These are phyloP conservation scores for Philhelius pedissequus DNA, from an alignment of 2,888 invertebrate genomes.

Conservation along the genomic window DNA sequence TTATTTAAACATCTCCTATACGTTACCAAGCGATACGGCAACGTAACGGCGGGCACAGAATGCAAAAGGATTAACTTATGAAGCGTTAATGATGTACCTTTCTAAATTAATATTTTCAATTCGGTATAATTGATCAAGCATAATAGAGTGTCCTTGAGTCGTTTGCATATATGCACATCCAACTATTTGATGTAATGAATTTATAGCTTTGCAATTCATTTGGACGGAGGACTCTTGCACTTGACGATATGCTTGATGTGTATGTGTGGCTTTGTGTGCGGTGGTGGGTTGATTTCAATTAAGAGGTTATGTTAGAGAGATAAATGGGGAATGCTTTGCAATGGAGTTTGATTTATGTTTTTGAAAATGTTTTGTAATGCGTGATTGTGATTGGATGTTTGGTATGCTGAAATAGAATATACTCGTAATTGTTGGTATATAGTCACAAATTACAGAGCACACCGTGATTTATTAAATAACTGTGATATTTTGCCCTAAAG, in stretches of 20 bases:
- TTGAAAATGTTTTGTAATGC: neutral
- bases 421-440: no score
- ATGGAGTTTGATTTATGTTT: slow-evolving; percentile 40
- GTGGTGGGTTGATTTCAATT: slow-evolving; percentile 25
- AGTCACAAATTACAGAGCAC: no score
- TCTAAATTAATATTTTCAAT: slow-evolving; percentile 36
- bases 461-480: no score
- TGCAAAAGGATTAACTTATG: neutral
- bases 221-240: slow-evolving; percentile 7
- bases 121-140: slow-evolving; percentile 44
- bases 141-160: slow-evolving; percentile 54
- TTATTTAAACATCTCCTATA: neutral
- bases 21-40: neutral
- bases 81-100: neutral
- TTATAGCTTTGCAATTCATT: slow-evolving; percentile 21
- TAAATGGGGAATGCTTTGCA: slow-evolving; percentile 45
- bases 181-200: slow-evolving; percentile 36
- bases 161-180: slow-evolving; percentile 49
- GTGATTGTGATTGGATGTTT: neutral
- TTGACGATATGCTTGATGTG: slow-evolving; percentile 36
- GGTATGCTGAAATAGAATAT: neutral
- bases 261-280: neutral
- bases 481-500: no score
- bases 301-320: slow-evolving; percentile 26
- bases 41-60: neutral